A percentile compares a stretch with the other conserved stretches of the same genome.
phyloP scores from a whole-genome alignment of 2,797 vertebrate species.

The Myiothlypis chrysogaster region DNA sequence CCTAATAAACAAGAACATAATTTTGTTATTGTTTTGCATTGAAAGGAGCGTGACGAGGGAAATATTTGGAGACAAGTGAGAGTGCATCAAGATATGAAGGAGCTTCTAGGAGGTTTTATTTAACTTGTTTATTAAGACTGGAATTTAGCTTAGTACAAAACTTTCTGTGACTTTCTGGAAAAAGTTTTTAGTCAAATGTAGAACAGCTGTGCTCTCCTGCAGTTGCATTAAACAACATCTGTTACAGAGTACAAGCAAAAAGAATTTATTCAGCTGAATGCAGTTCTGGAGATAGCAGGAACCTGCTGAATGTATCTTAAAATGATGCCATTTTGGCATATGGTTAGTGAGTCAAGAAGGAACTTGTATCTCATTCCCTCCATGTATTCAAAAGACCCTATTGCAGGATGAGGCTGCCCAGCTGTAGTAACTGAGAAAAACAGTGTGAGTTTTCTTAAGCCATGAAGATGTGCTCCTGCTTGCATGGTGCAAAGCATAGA shows the following conservation, averaged over 20 bases:
- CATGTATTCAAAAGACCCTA: not conserved
- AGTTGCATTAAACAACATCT: not conserved
- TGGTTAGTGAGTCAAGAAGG: not conserved
- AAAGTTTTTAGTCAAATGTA: constrained; percentile 43
- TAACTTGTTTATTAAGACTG: constrained; percentile 57
- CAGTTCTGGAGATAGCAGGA: not conserved
- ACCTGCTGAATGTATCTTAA: not conserved
- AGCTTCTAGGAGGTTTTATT: constrained; percentile 34
- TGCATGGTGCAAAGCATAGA: not conserved
- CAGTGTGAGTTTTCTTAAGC: not conserved
- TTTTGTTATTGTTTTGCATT: constrained; percentile 2
- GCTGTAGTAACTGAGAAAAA: not conserved
- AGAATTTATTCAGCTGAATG: not conserved
- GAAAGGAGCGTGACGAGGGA: not conserved
- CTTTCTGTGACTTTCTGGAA: constrained; percentile 49
- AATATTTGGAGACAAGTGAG: constrained; percentile 18
- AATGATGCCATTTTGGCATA: not conserved
- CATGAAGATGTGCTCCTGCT: not conserved
- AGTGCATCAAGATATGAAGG: not conserved
- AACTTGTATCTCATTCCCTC: not conserved
- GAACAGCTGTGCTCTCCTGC: constrained; percentile 48
- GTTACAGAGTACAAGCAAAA: not conserved
- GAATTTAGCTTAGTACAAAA: constrained; percentile 44
- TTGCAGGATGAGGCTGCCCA: not conserved
- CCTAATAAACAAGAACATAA: not conserved